Evolutionary conservation across 2,113 vertebrate species (phyloP).

Genomic region (Carassius gibelio): DNA sequence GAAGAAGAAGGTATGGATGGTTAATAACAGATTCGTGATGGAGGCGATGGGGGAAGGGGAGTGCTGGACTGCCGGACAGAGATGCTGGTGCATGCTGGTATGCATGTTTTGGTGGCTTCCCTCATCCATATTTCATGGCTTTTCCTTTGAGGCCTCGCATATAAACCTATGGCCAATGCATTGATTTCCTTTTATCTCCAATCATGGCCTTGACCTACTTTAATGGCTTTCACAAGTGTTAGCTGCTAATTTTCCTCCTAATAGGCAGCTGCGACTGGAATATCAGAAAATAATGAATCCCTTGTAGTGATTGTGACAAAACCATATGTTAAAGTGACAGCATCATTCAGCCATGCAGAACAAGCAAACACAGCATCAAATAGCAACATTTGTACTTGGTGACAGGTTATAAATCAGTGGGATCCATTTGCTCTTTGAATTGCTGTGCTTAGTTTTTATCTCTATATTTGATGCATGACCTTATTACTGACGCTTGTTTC

Average conservation of each 20-base stretch:
- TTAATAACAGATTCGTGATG: slow-evolving; percentile 16
- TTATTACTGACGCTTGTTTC: slow-evolving; percentile 51
- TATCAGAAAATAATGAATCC: slow-evolving; percentile 39
- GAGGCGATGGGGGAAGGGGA: slow-evolving; percentile 26
- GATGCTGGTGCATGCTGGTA: slow-evolving; percentile 35
- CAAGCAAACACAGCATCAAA: not conserved
- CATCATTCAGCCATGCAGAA: slow-evolving; percentile 12
- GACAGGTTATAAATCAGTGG: slow-evolving; percentile 40
- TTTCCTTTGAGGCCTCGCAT: slow-evolving; percentile 63
- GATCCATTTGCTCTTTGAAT: slow-evolving; percentile 40
- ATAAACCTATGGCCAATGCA: slow-evolving; percentile 65
- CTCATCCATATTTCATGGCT: slow-evolving; percentile 82
- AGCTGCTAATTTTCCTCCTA: slow-evolving; percentile 16
- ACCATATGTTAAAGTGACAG: slow-evolving; percentile 24
- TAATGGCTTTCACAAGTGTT: slow-evolving; percentile 30
- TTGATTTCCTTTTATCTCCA: slow-evolving; percentile 75
- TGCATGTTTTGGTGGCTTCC: slow-evolving; percentile 73
- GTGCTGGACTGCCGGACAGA: slow-evolving; percentile 26
- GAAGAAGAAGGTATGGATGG: slow-evolving; percentile 48
- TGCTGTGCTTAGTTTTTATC: slow-evolving; percentile 33
- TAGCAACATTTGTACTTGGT: slow-evolving; percentile 19
- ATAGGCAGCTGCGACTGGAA: not conserved
- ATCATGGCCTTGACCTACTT: slow-evolving; percentile 66
- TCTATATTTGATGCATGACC: slow-evolving; percentile 49
- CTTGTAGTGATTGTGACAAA: slow-evolving; percentile 11